Evolutionary conservation across 2,888 invertebrate species (phyloP).

Genomic region (Cephus pygmeus): DNA sequence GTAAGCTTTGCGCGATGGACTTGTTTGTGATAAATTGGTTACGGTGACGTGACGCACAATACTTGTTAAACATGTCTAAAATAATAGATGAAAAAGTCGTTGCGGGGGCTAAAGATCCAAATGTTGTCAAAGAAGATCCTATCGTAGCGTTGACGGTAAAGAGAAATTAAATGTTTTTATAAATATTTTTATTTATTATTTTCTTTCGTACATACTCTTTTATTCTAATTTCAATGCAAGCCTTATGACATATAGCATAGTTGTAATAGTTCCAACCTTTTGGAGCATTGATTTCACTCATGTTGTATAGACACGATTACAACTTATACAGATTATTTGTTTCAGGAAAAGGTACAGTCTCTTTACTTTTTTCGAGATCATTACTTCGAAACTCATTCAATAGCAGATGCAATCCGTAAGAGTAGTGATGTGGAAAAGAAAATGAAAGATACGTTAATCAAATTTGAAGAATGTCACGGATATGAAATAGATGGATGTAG

Average conservation of each 20-base stretch:
- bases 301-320: background rate
- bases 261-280: background rate
- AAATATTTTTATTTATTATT: background rate
- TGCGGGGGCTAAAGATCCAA: constrained; percentile 58
- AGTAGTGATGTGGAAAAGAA: constrained; percentile 73
- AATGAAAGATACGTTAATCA: constrained; percentile 71
- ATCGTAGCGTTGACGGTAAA: constrained; percentile 60
- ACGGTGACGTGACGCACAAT: background rate
- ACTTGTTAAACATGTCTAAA: constrained; percentile 49
- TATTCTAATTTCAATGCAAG: background rate
- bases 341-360: constrained; percentile 75
- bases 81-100: constrained; percentile 63
- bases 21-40: background rate
- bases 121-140: constrained; percentile 60
- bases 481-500: constrained; percentile 65
- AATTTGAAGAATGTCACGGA: constrained; percentile 77
- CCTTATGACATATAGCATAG: background rate
- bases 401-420: constrained; percentile 77
- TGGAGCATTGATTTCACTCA: background rate
- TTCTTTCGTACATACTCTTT: background rate
- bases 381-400: constrained; percentile 80
- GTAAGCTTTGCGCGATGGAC: background rate
- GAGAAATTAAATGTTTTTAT: constrained; percentile 21
- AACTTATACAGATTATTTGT: constrained; percentile 38
- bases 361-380: constrained; percentile 80